A percentile compares a stretch with the other conserved stretches of the same genome.
Evolutionary conservation across 2,797 vertebrate species (phyloP).

Genomic region (Alfaro cultratus): DNA sequence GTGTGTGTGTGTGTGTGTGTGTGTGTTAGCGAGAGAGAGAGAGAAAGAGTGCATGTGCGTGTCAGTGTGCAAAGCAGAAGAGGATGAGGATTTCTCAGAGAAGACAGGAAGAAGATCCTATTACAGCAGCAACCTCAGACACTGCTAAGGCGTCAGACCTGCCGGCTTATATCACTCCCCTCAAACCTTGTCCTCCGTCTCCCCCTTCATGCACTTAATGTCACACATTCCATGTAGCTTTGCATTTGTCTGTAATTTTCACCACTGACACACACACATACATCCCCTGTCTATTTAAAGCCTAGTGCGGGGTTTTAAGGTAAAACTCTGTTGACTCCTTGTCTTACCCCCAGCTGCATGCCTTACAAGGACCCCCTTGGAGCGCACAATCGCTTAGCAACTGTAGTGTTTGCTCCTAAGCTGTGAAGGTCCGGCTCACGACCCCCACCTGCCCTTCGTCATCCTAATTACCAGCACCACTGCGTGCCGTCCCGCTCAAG

Average conservation of each 20-base stretch:
- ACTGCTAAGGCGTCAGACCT: slow-evolving; percentile 33
- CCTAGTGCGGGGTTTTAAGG: slow-evolving; percentile 62
- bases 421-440: slow-evolving; percentile 67
- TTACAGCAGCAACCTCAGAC: slow-evolving; percentile 55
- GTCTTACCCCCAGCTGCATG: slow-evolving; percentile 69
- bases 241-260: slow-evolving; percentile 50
- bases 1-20: slow-evolving; percentile 64
- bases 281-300: slow-evolving; percentile 72
- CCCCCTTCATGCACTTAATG: slow-evolving; percentile 31
- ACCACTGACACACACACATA: slow-evolving; percentile 31
- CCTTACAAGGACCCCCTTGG: slow-evolving; percentile 82
- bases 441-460: slow-evolving; percentile 67
- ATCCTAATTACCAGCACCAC: slow-evolving; percentile 64
- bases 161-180: slow-evolving; percentile 5
- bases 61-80: slow-evolving; percentile 41
- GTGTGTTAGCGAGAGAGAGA: slow-evolving; percentile 5
- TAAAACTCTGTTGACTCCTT: slow-evolving; percentile 70
- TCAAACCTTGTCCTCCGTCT: slow-evolving; percentile 24
- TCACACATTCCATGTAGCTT: slow-evolving; percentile 46
- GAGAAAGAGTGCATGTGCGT: slow-evolving; percentile 9
- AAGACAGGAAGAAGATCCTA: slow-evolving; percentile 55
- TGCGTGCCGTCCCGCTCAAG: neutral
- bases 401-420: slow-evolving; percentile 76
- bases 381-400: slow-evolving; percentile 69
- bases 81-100: slow-evolving; percentile 71